A percentile compares a stretch with the other conserved stretches of the same genome.
Conservation (phyloP, 2,888 invertebrate genomes). For the Lasioglossum vierecki region DNA sequence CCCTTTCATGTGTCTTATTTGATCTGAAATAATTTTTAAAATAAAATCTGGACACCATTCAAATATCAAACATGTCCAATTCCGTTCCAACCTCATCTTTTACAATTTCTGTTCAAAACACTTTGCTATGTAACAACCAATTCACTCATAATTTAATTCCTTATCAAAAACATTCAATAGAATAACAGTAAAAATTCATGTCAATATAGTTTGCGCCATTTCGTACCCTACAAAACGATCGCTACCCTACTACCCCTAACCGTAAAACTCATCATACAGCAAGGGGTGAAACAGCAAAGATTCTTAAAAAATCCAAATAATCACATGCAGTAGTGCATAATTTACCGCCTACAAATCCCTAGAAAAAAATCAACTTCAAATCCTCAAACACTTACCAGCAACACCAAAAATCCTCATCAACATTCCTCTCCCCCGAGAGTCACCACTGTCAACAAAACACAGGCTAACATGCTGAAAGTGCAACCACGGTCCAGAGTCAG, state of each 20-base stretch:
- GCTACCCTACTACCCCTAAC: background rate
- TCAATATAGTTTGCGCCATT: background rate
- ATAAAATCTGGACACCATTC: background rate
- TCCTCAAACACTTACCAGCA: background rate
- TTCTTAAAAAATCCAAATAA: background rate
- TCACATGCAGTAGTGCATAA: background rate
- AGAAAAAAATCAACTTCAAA: background rate
- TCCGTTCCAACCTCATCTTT: background rate
- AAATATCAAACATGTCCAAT: background rate
- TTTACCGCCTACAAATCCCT: background rate
- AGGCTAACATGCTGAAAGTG: background rate
- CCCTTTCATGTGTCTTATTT: no score
- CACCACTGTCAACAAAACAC: background rate
- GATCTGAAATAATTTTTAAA: background rate
- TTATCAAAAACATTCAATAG: background rate
- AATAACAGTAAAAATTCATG: background rate
- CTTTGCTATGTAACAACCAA: background rate
- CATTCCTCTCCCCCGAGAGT: background rate
- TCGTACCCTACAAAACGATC: background rate
- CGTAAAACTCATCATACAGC: background rate
- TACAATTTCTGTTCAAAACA: background rate
- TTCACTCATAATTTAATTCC: background rate
- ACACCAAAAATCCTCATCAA: background rate
- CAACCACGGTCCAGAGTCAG: background rate
- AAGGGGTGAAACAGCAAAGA: background rate